phyloP scores from a whole-genome alignment of 2,113 vertebrate species.

The Rana temporaria region DNA sequence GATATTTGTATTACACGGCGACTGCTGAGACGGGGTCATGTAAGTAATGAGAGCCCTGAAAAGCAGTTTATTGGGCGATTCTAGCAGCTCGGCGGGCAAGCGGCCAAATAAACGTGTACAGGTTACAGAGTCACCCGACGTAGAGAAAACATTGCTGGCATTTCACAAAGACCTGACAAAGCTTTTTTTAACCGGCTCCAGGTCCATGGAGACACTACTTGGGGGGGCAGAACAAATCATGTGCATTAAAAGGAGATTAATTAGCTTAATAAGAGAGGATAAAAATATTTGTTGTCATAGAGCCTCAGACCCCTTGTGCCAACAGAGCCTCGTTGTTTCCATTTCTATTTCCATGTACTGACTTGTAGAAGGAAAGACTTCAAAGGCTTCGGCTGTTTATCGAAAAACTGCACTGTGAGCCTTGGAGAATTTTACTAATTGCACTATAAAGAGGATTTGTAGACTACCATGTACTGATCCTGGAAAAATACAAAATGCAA shows the following conservation, averaged over 20 bases:
- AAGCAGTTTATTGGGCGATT: constrained; percentile 8
- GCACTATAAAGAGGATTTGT: not conserved
- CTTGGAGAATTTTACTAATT: not conserved
- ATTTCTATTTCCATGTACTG: not conserved
- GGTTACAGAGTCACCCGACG: constrained; percentile 16
- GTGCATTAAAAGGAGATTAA: constrained; percentile 40
- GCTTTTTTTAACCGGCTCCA: constrained; percentile 7
- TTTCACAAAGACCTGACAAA: constrained; percentile 3
- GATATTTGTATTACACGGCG: not conserved
- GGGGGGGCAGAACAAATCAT: constrained; percentile 1
- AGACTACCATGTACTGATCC: not conserved
- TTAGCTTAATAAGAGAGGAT: constrained; percentile 41
- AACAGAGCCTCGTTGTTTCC: constrained; percentile 21
- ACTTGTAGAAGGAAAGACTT: not conserved
- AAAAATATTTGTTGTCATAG: constrained; percentile 20
- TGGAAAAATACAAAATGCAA: too few species aligned
- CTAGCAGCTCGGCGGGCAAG: not conserved
- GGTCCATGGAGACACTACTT: not conserved
- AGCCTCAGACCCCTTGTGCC: not conserved
- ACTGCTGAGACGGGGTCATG: not conserved
- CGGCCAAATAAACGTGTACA: not conserved
- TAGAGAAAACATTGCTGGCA: not conserved
- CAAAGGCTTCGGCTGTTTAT: not conserved
- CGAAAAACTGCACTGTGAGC: not conserved
- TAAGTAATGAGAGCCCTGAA: constrained; percentile 13